Percentiles rank a stretch among this genome's conserved stretches.
Evolutionary conservation across 1,140 invertebrate genomes (phyloP).

Genomic region (Onthophagus taurus): DNA sequence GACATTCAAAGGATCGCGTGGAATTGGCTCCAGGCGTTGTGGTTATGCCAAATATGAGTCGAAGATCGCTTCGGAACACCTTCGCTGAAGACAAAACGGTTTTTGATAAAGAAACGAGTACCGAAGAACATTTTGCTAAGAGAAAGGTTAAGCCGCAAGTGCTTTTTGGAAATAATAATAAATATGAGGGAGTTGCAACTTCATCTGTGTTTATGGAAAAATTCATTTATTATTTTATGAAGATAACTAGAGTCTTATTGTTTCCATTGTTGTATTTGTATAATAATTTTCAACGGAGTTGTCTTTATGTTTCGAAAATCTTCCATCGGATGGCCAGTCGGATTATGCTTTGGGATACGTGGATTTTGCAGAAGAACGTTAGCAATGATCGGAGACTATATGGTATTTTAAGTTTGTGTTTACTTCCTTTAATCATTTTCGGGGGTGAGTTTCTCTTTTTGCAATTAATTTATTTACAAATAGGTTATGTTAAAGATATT

Average conservation of each 20-base stretch:
- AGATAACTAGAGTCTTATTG: too few species aligned
- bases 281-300: too few species aligned
- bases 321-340: slow-evolving; percentile 26
- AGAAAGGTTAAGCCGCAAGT: too few species aligned
- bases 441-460: slow-evolving; percentile 36
- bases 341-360: slow-evolving; percentile 42
- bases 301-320: too few species aligned
- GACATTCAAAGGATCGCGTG: slow-evolving; percentile 60
- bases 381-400: slow-evolving; percentile 23
- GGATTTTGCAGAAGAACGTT: slow-evolving; percentile 34
- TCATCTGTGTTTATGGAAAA: too few species aligned
- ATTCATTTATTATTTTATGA: too few species aligned
- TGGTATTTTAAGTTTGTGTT: slow-evolving; percentile 32
- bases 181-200: too few species aligned
- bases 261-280: too few species aligned
- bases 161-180: too few species aligned
- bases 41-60: slow-evolving; percentile 75
- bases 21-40: slow-evolving; percentile 66
- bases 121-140: too few species aligned
- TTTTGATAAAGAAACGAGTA: slow-evolving; percentile 29
- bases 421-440: slow-evolving; percentile 40
- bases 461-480: neutral
- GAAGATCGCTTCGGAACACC: slow-evolving; percentile 42
- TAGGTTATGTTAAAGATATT: neutral
- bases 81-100: slow-evolving; percentile 1